Percentiles rank a stretch among this genome's conserved stretches.
Conservation (phyloP, 2,113 vertebrate genomes). For the Sminthopsis crassicaudata region DNA sequence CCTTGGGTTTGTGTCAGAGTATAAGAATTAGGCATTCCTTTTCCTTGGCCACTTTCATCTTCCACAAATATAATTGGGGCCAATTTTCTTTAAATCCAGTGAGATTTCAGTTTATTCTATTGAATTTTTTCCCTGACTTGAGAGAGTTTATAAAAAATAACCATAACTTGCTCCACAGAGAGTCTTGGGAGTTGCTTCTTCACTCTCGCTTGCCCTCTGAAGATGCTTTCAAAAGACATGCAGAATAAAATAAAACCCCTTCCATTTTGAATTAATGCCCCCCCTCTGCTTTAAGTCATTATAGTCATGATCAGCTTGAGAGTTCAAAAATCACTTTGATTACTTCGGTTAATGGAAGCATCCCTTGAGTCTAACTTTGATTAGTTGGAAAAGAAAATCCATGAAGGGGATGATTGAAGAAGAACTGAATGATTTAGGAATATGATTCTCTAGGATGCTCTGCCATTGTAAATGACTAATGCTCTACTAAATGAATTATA, state of each 20-base stretch:
- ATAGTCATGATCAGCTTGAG: neutral
- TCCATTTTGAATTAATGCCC: neutral
- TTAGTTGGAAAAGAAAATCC: neutral
- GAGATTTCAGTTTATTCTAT: neutral
- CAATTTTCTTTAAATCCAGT: neutral
- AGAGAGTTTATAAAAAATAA: neutral
- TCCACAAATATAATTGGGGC: neutral
- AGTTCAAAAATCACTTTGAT: neutral
- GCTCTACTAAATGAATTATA: neutral
- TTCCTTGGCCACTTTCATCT: neutral
- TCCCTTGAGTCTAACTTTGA: neutral
- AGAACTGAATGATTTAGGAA: neutral
- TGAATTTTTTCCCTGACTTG: neutral
- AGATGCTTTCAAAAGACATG: neutral
- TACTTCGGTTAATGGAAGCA: neutral
- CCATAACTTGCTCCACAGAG: neutral
- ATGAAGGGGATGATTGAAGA: neutral
- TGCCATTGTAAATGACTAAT: neutral
- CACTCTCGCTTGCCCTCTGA: neutral
- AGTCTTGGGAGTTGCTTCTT: neutral
- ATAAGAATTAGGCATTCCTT: neutral
- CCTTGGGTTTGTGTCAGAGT: neutral
- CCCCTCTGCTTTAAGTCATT: neutral
- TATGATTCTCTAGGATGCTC: neutral
- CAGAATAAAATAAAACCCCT: neutral